These are phyloP conservation scores for Hydrochoerus hydrochaeris DNA, from an alignment of 2,113 vertebrate genomes.

Conservation along the genomic window DNA sequence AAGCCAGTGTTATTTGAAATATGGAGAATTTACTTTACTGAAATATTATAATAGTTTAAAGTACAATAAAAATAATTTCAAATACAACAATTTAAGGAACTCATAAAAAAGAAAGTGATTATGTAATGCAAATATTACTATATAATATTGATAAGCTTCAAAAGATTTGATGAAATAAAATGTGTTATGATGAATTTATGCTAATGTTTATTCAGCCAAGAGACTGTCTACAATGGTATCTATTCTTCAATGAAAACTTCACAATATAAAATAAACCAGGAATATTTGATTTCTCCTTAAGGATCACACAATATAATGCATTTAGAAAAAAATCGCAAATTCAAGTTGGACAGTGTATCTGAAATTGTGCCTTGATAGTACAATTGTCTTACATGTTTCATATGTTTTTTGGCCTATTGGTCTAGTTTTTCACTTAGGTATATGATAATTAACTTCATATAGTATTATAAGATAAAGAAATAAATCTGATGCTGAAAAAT, in stretches of 20 bases:
- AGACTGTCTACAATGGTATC: not conserved
- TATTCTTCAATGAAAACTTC: not conserved
- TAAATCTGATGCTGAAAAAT: not conserved
- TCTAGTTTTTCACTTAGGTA: not conserved
- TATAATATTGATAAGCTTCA: not conserved
- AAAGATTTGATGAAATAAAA: not conserved
- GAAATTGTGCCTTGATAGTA: not conserved
- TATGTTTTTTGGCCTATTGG: not conserved
- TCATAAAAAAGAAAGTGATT: not conserved
- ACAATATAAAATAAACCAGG: not conserved
- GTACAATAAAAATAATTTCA: not conserved
- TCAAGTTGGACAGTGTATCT: not conserved
- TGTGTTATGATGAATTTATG: not conserved
- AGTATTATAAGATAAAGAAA: not conserved
- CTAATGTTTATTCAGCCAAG: not conserved
- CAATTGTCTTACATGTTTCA: not conserved
- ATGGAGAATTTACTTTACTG: not conserved
- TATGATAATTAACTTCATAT: not conserved
- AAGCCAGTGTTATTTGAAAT: not conserved
- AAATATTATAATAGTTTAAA: not conserved
- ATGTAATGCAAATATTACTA: not conserved
- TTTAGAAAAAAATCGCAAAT: not conserved
- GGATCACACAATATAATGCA: not conserved
- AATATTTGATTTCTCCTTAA: not conserved
- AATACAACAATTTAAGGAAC: not conserved